These are phyloP conservation scores for Villa cingulata DNA, from an alignment of 2,888 invertebrate species.

Conservation along the genomic window DNA sequence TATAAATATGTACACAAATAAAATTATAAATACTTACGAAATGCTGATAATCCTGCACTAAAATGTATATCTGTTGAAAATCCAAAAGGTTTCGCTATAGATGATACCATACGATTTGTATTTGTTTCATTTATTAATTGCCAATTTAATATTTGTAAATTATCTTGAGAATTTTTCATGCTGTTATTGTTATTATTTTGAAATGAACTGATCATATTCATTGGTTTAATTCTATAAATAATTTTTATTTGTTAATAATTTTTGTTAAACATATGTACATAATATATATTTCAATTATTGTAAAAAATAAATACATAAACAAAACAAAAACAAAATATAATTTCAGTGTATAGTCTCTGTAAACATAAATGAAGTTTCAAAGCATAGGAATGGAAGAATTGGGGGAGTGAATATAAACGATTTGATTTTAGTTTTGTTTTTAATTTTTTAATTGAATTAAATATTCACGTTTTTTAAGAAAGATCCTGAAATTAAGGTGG, in stretches of 20 bases:
- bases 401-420: no score
- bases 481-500: no score
- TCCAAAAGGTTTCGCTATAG: constrained; percentile 17
- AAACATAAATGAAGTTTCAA: no score
- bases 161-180: neutral
- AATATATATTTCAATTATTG: neutral
- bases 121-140: neutral
- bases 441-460: no score
- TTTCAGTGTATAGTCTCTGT: no score
- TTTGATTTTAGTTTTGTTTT: no score
- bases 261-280: no score
- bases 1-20: neutral
- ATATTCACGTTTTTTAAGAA: no score
- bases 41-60: constrained; percentile 33
- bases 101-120: neutral
- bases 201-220: neutral
- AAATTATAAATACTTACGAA: constrained; percentile 26
- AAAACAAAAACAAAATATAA: neutral
- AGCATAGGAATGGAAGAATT: no score
- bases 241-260: no score
- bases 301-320: neutral
- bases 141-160: neutral
- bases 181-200: neutral
- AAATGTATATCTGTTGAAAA: constrained; percentile 29
- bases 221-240: neutral